phyloP scores from a whole-genome alignment of 1,140 invertebrate genomes.

The Reticulitermes speratus region DNA sequence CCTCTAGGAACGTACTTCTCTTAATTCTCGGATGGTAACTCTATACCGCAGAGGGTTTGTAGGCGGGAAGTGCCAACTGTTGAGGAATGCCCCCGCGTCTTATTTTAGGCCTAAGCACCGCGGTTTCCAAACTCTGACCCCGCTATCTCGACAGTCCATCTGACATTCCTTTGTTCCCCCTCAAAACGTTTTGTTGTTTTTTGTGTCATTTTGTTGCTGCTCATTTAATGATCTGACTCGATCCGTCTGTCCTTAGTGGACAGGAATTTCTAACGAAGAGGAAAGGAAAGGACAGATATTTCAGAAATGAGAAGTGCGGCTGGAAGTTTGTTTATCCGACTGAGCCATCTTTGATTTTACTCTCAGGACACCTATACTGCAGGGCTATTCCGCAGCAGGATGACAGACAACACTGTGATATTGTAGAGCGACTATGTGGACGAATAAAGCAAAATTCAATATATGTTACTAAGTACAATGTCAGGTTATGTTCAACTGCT shows the following conservation, averaged over 20 bases:
- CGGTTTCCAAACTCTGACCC: background rate
- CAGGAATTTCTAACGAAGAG: background rate
- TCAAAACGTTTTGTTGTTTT: background rate
- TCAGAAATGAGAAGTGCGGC: background rate
- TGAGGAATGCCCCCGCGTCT: background rate
- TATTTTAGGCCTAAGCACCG: background rate
- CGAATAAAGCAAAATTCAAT: too few relatives aligned
- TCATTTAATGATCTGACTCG: conserved; percentile 7
- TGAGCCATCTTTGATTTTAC: background rate
- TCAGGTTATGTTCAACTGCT: too few relatives aligned
- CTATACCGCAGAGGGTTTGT: background rate
- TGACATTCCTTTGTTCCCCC: background rate
- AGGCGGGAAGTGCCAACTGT: background rate
- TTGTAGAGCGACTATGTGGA: too few relatives aligned
- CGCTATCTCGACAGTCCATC: background rate
- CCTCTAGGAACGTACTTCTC: background rate
- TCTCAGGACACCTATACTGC: background rate
- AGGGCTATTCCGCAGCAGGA: too few relatives aligned
- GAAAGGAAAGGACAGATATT: background rate
- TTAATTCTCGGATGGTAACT: background rate
- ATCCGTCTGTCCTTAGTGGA: background rate
- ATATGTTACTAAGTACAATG: too few relatives aligned
- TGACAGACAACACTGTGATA: too few relatives aligned
- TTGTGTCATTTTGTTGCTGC: background rate
- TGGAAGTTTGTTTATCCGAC: background rate